Evolutionary conservation across 2,113 vertebrate species (phyloP).

Genomic region (Martes martes): DNA sequence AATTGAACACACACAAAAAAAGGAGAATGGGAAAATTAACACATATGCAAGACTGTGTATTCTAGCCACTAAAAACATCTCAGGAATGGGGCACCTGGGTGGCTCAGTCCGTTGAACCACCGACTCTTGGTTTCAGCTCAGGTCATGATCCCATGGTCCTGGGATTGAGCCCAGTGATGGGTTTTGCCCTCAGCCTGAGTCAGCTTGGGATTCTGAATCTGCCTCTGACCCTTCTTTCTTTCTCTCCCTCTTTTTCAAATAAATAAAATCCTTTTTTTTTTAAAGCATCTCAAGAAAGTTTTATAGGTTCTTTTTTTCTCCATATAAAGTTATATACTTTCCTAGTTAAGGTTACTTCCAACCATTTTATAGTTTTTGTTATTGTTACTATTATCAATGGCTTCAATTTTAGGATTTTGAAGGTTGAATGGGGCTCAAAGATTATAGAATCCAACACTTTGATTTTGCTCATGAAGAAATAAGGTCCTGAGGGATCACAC

Average conservation of each 20-base stretch:
- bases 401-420: conserved; percentile 39
- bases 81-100: background rate
- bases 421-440: background rate
- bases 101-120: background rate
- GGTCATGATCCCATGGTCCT: background rate
- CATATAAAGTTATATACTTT: background rate
- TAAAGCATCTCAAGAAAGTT: background rate
- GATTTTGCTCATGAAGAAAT: conserved; percentile 12
- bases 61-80: conserved; percentile 33
- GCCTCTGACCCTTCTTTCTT: background rate
- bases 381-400: background rate
- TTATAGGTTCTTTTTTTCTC: background rate
- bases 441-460: background rate
- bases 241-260: background rate
- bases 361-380: background rate
- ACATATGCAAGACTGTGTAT: background rate
- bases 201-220: background rate
- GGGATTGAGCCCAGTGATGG: background rate
- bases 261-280: background rate
- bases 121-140: background rate
- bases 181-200: background rate
- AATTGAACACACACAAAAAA: background rate
- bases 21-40: conserved; percentile 2
- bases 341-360: background rate
- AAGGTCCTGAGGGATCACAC: background rate